Base-by-base conservation (phyloP, 1,140 invertebrate genomes). In the Diorhabda carinulata region DNA sequence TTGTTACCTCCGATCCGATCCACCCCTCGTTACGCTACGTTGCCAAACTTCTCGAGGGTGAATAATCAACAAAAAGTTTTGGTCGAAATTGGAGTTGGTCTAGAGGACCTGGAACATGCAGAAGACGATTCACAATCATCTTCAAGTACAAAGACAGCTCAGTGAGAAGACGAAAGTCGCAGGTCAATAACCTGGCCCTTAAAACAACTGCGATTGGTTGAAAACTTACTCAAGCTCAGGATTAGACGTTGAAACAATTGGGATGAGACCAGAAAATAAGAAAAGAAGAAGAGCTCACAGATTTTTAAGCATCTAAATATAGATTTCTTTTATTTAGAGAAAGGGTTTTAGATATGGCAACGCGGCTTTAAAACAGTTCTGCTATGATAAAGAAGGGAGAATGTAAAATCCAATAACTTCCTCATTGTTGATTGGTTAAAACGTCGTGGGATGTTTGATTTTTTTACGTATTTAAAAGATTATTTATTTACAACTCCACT, bases 371-470 rank as follows among this genome's bases (percentile, higher is more conserved):
- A 7, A 8, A 9, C 25, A 61, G 6, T 40, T 43, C 59, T 10
- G 9, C 25, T 4, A 10, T 43, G 40, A 8, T 5, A 61, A 61
- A 43, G 40, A 9, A 42, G 59, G 59, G 42, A 25, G 42, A 40
- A 40, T 25, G 59, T 10, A 61, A 61, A 61, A 61, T 61, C 59
- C 59, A 61, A 61, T 61, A 61, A 61, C 59, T 41, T 41, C 40
- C 5, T 43, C 10, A 43, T 9, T 43, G 59, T 43, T 43, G 25
- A 61, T 61, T 61, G 59, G 59, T 61, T 8, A 43, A 61, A 52
- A 52, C n/a, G 6, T 6, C n/a, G n/a, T 52, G 47, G 47, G 47
- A 52, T 52, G 47, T 52, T n/a, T 52, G 25, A 25, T 25, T 25
- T 25, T 25, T 25, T 25, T 25, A 25, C n/a, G 47, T 52, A 52